These are phyloP conservation scores for Bugula neritina DNA, from an alignment of 2,888 invertebrate species.

Conservation along the genomic window DNA sequence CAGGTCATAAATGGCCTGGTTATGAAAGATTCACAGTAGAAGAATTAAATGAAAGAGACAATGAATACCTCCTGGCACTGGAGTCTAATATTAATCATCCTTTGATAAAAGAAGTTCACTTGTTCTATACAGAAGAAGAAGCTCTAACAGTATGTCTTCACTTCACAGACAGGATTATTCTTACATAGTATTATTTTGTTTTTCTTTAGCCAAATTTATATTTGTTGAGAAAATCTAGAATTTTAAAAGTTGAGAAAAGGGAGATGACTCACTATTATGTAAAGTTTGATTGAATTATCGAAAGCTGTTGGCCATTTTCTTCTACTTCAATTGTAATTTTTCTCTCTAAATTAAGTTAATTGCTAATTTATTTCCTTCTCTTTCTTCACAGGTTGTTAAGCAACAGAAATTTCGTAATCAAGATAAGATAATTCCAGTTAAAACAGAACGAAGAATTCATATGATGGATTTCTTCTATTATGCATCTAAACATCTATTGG, in stretches of 20 bases:
- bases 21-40: not conserved
- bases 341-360: too few relatives aligned
- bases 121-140: not conserved
- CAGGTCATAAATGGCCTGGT: slow-evolving; percentile 7
- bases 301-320: too few relatives aligned
- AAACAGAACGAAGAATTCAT: not conserved
- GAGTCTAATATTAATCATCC: slow-evolving; percentile 13
- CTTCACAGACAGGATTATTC: too few relatives aligned
- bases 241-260: too few relatives aligned
- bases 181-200: too few relatives aligned
- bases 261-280: too few relatives aligned
- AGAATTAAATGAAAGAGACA: not conserved
- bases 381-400: not conserved
- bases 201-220: too few relatives aligned
- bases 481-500: not conserved
- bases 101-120: slow-evolving; percentile 4
- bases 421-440: slow-evolving; percentile 2
- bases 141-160: not conserved
- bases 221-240: too few relatives aligned
- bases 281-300: too few relatives aligned
- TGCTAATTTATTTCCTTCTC: too few relatives aligned
- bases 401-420: slow-evolving; percentile 5
- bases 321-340: too few relatives aligned
- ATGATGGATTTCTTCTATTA: slow-evolving; percentile 26
- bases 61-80: not conserved